phyloP scores from a whole-genome alignment of 64 coral and sea anemone species.

The Anthopleura sola region DNA sequence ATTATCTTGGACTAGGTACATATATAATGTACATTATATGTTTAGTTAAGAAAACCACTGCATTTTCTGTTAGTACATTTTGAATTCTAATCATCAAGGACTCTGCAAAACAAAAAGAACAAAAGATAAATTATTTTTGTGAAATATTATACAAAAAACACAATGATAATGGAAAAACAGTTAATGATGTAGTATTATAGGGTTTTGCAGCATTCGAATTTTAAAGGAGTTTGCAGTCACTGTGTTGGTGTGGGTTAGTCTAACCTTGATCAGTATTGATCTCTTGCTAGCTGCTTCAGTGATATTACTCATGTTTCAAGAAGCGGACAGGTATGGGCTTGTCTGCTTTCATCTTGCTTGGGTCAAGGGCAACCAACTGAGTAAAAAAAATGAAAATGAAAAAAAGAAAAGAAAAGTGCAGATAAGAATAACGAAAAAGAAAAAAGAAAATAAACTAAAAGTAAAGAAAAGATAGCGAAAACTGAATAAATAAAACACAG shows the following conservation, averaged over 20 bases:
- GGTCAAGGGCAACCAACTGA: conserved; percentile 25
- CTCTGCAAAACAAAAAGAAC: background rate
- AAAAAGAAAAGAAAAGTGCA: background rate
- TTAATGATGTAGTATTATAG: too few species aligned
- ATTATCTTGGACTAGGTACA: background rate
- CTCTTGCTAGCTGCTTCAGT: background rate
- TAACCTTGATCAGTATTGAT: background rate
- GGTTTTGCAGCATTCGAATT: too few species aligned
- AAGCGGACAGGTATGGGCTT: conserved; percentile 24
- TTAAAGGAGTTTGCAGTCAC: too few species aligned
- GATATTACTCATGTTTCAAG: background rate
- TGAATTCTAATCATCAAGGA: background rate
- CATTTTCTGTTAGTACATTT: background rate
- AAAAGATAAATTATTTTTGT: background rate
- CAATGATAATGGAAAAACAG: too few species aligned
- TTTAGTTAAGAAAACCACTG: background rate
- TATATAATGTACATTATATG: background rate
- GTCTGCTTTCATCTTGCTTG: conserved; percentile 22
- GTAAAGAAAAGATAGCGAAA: background rate
- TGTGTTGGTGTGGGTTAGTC: background rate
- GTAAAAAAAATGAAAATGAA: background rate
- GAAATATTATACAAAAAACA: background rate
- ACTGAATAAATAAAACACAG: background rate
- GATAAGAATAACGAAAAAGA: background rate
- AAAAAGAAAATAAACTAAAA: background rate